These are phyloP conservation scores for Campaea margaritaria DNA, from an alignment of 2,888 invertebrate genomes.

Conservation along the genomic window DNA sequence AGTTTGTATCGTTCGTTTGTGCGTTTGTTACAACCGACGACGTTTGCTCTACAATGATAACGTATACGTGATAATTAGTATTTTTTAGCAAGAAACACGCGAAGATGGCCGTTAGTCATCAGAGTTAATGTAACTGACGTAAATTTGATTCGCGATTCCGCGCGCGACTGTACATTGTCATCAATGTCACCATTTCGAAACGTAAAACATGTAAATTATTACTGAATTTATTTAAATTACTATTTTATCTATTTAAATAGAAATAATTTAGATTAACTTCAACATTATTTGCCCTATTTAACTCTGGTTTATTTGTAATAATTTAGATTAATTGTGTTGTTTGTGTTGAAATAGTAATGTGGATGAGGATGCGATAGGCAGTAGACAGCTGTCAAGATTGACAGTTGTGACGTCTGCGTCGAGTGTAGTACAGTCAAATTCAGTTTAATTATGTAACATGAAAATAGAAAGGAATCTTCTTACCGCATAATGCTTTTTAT, in stretches of 20 bases:
- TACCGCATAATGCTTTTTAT: conserved; percentile 47
- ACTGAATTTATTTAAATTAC: not conserved
- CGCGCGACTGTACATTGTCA: conserved; percentile 21
- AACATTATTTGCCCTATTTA: conserved; percentile 6
- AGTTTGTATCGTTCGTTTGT: conserved; percentile 42
- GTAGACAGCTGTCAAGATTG: conserved; percentile 2
- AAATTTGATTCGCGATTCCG: conserved; percentile 6
- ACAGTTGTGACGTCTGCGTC: not conserved
- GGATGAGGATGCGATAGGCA: not conserved
- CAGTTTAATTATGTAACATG: conserved; percentile 12
- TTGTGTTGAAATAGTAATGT: conserved; percentile 3
- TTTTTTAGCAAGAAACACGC: not conserved
- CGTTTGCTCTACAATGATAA: conserved; percentile 71
- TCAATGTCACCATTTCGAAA: conserved; percentile 16
- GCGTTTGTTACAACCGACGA: conserved; percentile 77
- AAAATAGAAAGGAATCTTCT: conserved; percentile 27
- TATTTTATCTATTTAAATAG: conserved; percentile 14
- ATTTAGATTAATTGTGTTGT: conserved; percentile 5
- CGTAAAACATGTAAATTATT: conserved; percentile 7
- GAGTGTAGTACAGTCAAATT: not conserved
- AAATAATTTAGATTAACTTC: conserved; percentile 18
- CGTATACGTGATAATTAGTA: conserved; percentile 46
- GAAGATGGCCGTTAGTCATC: not conserved
- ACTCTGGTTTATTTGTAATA: conserved; percentile 16
- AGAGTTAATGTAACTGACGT: not conserved